Base-by-base conservation (phyloP, 2,888 invertebrate genomes). In the Leptinotarsa tumamoca region DNA sequence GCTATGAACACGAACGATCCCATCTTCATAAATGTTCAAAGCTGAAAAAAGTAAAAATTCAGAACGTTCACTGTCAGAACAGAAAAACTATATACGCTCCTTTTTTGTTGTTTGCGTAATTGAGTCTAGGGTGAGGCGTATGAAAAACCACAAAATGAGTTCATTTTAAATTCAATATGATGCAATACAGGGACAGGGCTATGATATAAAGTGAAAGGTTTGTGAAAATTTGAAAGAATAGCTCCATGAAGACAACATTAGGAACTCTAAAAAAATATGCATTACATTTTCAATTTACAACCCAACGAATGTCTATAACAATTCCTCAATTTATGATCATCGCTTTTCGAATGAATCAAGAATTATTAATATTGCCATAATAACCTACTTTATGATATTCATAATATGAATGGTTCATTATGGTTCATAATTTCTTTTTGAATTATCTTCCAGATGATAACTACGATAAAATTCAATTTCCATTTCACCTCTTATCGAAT, bases 21-120 rank as follows among this genome's bases (percentile, higher is more conserved):
- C 76, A 76, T 76, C 17, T 43, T 61, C 10, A 68, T 4, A 54
- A 18, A 52, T 49, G 27, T 67, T 73, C 51, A 73, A 15, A 71
- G 67, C 76, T 76, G 50, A 52, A 71, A 76, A 67, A 70, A 50
- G 33, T 18, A 21, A 68, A 15, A 72, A 51, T 63, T 52, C 3
- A 49, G 51, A 17, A 54, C 15, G 0, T 52, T 13, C 33, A 68
- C 18, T n/a, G n/a, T 15, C n/a, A n/a, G 49, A 67, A 18, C 43
- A 49, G 43, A 63, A 50, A 43, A 43, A 43, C 43, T 43, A 43
- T 2, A 66, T 5, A 23, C 10, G 7, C 10, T 21, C 4, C 18
- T 68, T 51, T 21, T 14, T 23, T 15, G 1, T 33, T 4, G 10
- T 54, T 18, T 18, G 5, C 61, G 61, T 61, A 23, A 2, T 10